Conservation (phyloP, 2,113 vertebrate species). For the Psettodes erumei region DNA sequence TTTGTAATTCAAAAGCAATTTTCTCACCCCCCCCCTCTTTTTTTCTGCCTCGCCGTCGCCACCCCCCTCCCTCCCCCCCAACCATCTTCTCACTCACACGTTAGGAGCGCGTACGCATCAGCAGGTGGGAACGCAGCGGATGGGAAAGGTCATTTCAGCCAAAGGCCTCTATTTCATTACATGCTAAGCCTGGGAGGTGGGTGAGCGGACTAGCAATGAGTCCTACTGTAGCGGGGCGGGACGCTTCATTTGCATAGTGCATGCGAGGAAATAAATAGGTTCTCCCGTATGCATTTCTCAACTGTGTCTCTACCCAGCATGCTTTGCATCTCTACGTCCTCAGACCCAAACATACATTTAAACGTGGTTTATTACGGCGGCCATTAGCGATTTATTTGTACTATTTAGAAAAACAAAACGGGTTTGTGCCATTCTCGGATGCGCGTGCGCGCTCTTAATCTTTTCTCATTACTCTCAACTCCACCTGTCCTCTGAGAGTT, state of each 20-base stretch:
- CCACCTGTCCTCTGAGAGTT: constrained; percentile 47
- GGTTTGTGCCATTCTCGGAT: constrained; percentile 41
- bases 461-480: constrained; percentile 62
- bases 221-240: constrained; percentile 59
- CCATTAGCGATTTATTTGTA: constrained; percentile 50
- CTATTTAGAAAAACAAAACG: constrained; percentile 60
- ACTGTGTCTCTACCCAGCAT: constrained; percentile 63
- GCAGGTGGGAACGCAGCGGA: constrained; percentile 61
- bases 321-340: constrained; percentile 45
- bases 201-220: constrained; percentile 77
- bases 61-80: constrained; percentile 41
- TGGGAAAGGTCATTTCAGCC: constrained; percentile 78
- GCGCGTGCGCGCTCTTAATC: constrained; percentile 21
- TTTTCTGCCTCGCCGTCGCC: constrained; percentile 8
- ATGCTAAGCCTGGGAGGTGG: constrained; percentile 68
- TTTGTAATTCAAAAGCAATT: constrained; percentile 78
- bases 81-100: constrained; percentile 48
- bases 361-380: constrained; percentile 28
- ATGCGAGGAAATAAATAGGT: constrained; percentile 69
- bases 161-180: constrained; percentile 75
- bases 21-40: constrained; percentile 54
- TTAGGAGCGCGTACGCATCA: constrained; percentile 50
- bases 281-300: constrained; percentile 55
- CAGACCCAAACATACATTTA: constrained; percentile 36
- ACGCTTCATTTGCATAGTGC: constrained; percentile 67